Evolutionary conservation across 1,140 invertebrate genomes (phyloP).

Genomic region (Aphelinus certus): DNA sequence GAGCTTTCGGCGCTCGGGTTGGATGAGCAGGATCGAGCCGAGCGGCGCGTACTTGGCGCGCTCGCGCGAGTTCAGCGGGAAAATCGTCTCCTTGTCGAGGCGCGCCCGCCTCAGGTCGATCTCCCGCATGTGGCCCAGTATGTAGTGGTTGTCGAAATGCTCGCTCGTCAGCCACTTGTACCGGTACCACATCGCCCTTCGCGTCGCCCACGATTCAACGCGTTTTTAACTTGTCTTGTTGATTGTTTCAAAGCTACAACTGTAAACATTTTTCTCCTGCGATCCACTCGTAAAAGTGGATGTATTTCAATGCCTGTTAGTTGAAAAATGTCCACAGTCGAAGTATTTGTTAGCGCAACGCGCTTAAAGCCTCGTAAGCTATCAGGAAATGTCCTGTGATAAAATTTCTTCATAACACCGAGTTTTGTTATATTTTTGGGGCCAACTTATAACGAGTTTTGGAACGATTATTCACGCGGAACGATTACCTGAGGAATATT

Average conservation of each 20-base stretch:
- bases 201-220: constrained; percentile 24
- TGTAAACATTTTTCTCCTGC: too few relatives aligned
- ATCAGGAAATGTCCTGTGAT: too few relatives aligned
- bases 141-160: constrained; percentile 79
- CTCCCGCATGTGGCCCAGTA: constrained; percentile 74
- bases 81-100: constrained; percentile 70
- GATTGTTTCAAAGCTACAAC: neutral
- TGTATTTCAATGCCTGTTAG: too few relatives aligned
- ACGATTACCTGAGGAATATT: constrained; percentile 69
- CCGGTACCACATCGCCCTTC: constrained; percentile 76
- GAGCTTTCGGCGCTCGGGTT: constrained; percentile 70
- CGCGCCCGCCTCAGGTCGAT: constrained; percentile 74
- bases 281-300: too few relatives aligned
- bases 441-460: too few relatives aligned
- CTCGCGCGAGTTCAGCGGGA: constrained; percentile 78
- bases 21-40: constrained; percentile 69
- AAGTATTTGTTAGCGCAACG: too few relatives aligned
- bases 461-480: too few relatives aligned
- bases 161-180: constrained; percentile 76
- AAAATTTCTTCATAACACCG: too few relatives aligned
- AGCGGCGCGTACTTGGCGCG: constrained; percentile 72
- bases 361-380: too few relatives aligned
- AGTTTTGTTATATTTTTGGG: neutral
- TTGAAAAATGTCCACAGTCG: too few relatives aligned
- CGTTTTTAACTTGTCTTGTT: neutral